These are phyloP conservation scores for Anguilla anguilla DNA, from an alignment of 2,797 vertebrate genomes.

Conservation along the genomic window DNA sequence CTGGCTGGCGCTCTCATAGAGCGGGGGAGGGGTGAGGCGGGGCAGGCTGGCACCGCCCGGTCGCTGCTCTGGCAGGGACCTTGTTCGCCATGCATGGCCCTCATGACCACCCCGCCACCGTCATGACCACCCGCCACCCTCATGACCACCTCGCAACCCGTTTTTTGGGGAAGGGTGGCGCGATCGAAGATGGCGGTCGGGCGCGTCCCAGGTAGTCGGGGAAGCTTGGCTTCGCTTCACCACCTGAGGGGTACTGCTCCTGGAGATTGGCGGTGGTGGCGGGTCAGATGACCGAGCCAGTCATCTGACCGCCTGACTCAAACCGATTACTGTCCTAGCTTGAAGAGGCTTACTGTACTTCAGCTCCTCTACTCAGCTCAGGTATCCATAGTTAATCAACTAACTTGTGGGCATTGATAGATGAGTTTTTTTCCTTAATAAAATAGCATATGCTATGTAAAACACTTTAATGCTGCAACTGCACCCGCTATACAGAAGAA, in stretches of 20 bases:
- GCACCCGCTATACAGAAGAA: neutral
- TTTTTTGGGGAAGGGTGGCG: no score
- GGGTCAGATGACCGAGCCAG: neutral
- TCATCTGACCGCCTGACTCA: neutral
- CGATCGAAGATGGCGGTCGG: neutral
- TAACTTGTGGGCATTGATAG: neutral
- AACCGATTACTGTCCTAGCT: neutral
- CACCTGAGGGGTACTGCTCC: neutral
- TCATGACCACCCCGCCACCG: neutral
- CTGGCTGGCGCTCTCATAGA: no score
- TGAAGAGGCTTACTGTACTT: neutral
- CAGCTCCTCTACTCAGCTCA: neutral
- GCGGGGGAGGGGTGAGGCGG: no score
- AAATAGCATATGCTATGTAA: neutral
- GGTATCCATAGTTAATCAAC: neutral
- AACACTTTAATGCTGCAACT: neutral
- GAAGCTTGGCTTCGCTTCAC: neutral
- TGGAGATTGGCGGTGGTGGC: neutral
- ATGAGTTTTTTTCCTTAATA: neutral
- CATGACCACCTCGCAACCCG: no score
- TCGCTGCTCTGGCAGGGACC: neutral
- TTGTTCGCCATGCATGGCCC: neutral
- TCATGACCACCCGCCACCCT: neutral
- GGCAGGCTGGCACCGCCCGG: no score
- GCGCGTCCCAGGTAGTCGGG: neutral